phyloP scores from a whole-genome alignment of 2,797 vertebrate species.

The Lacerta viridis region DNA sequence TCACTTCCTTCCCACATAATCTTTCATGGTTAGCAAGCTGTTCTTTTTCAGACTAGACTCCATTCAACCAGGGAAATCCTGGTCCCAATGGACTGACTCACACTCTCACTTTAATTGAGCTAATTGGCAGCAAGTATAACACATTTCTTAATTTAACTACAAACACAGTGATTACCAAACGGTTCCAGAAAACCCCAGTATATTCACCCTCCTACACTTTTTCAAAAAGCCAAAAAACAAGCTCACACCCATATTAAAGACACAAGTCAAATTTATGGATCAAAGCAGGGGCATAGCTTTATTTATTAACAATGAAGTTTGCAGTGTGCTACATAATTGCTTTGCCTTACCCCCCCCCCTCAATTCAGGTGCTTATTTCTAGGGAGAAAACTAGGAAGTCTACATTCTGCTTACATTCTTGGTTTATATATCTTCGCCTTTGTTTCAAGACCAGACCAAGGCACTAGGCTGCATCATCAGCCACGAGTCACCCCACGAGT shows the following conservation, averaged over 20 bases:
- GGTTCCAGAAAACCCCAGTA: conserved; percentile 32
- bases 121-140: conserved; percentile 65
- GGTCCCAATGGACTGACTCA: conserved; percentile 35
- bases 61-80: conserved; percentile 23
- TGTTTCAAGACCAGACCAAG: no score
- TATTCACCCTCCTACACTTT: background rate
- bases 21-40: conserved; percentile 19
- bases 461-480: no score
- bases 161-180: conserved; percentile 60
- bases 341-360: background rate
- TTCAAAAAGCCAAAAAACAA: background rate
- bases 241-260: background rate
- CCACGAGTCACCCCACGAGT: no score
- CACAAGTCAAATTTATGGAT: no score
- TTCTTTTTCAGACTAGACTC: conserved; percentile 9
- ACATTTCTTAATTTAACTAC: conserved; percentile 22
- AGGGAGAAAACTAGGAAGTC: background rate
- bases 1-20: background rate
- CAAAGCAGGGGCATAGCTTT: background rate
- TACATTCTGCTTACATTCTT: background rate
- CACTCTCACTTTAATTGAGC: conserved; percentile 61
- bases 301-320: background rate
- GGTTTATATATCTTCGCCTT: no score
- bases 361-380: background rate
- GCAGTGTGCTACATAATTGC: background rate